Percentiles rank a stretch among this genome's conserved stretches.
Conservation (phyloP, 2,888 invertebrate species). For the Ormyrus rosae region DNA sequence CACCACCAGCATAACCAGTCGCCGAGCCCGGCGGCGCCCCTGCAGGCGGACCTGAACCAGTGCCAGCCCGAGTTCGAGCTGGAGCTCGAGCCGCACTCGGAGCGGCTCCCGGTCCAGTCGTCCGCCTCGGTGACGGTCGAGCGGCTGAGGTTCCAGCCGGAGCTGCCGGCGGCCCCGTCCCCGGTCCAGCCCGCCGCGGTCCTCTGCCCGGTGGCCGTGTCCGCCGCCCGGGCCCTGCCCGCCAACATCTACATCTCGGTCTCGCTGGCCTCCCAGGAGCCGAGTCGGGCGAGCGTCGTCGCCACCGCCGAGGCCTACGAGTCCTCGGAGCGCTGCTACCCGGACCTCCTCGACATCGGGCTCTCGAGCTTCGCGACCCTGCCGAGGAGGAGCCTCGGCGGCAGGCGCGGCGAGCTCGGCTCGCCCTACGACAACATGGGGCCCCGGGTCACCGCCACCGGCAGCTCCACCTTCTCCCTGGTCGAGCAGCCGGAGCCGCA, state of each 20-base stretch:
- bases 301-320: background rate
- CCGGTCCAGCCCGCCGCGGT: constrained; percentile 63
- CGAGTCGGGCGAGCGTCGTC: background rate
- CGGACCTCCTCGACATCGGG: constrained; percentile 85
- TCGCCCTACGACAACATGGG: constrained; percentile 94
- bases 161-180: constrained; percentile 68
- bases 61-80: constrained; percentile 58
- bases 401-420: constrained; percentile 82
- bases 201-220: constrained; percentile 60
- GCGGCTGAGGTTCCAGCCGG: constrained; percentile 72
- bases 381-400: constrained; percentile 77
- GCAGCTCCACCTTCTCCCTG: constrained; percentile 90
- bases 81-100: constrained; percentile 37
- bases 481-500: constrained; percentile 79
- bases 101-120: constrained; percentile 55
- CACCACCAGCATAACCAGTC: background rate
- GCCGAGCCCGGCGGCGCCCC: background rate
- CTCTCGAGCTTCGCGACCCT: constrained; percentile 69
- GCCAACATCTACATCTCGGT: constrained; percentile 88
- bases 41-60: constrained; percentile 51
- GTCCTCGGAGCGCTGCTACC: constrained; percentile 81
- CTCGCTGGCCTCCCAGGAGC: constrained; percentile 15
- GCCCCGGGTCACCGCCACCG: constrained; percentile 91
- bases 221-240: constrained; percentile 74
- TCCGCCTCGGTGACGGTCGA: constrained; percentile 77